Base-by-base conservation (phyloP, 2,797 vertebrate species). In the Podarcis lilfordi region DNA sequence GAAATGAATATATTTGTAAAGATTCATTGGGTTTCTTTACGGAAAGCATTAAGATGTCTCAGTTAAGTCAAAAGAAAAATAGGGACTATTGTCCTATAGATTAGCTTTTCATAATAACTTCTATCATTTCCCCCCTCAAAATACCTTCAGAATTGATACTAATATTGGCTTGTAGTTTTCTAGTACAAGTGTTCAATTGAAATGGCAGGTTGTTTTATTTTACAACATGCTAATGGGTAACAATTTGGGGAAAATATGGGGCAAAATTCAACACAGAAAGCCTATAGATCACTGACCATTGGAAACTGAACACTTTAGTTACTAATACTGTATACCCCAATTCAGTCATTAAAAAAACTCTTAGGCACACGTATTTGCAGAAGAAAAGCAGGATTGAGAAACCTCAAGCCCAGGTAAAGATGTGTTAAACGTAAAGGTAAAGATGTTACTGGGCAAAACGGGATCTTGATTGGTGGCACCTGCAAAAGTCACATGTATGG, bases 1-100 rank as follows among this genome's bases (percentile, higher is more conserved):
- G 81, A 90, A 88, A 89, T 86, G 43, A 84, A 90, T 89, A 74
- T 79, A 82, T 91, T 89, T 91, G 72, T 92, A 72, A 91, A 91
- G 89, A 90, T 91, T 84, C 66, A 11, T 45, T 84, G 35, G 84
- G 23, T 83, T 84, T 91, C 68, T 91, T 90, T 89, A 83, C 89
- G 79, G 29, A 75, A 68, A 32, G 50, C 21, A 89, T 91, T 89
- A 83, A 80, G 82, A 91, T 37, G 1, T 87, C 81, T 89, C 21
- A 29, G 78, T 86, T 86, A 90, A 88, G 64, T 80, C 40, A 59
- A 89, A 92, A 91, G 86, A 86, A 86, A 90, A 82, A 89, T 88
- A 80, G 32, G 86, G 50, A 80, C 59, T 85, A 3, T 87, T 83
- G 23, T 87, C 76, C 75, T 81, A 84, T 77, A 86, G 83, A 89